phyloP scores from a whole-genome alignment of 2,113 vertebrate genomes.

The Podilymbus podiceps region DNA sequence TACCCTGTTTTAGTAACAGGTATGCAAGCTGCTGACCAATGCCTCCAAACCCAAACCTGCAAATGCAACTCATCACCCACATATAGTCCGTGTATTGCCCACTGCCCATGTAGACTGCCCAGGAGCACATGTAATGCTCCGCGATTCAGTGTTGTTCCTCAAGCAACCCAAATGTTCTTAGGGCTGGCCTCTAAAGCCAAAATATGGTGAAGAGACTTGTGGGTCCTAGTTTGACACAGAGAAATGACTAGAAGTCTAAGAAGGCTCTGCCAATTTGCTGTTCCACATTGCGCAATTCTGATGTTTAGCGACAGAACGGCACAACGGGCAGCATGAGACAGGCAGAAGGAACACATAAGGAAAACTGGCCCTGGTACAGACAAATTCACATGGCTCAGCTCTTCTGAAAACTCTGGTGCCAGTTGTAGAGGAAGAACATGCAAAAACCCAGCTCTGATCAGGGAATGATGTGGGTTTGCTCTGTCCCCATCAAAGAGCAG shows the following conservation, averaged over 20 bases:
- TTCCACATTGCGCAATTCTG: not conserved
- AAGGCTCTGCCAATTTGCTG: not conserved
- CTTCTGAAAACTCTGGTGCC: not conserved
- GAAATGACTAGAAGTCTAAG: not conserved
- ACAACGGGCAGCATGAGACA: accelerated
- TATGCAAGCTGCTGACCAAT: not conserved
- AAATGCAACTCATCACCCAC: not conserved
- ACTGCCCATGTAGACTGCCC: accelerated
- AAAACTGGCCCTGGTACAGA: not conserved
- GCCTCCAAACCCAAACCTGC: not conserved
- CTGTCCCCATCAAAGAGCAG: conserved; percentile 42
- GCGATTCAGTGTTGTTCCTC: not conserved
- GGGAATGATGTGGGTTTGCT: not conserved
- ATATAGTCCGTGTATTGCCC: accelerated
- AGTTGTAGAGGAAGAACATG: not conserved
- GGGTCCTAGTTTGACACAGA: not conserved
- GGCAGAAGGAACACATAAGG: not conserved
- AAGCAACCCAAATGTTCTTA: not conserved
- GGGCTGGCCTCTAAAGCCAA: not conserved
- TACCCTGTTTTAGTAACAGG: not conserved
- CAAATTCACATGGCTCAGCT: not conserved
- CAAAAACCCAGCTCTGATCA: not conserved
- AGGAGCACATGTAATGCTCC: not conserved
- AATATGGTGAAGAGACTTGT: not conserved
- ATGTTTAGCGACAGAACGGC: not conserved